Evolutionary conservation across 2,113 vertebrate species (phyloP).

Genomic region (Neogale vison): DNA sequence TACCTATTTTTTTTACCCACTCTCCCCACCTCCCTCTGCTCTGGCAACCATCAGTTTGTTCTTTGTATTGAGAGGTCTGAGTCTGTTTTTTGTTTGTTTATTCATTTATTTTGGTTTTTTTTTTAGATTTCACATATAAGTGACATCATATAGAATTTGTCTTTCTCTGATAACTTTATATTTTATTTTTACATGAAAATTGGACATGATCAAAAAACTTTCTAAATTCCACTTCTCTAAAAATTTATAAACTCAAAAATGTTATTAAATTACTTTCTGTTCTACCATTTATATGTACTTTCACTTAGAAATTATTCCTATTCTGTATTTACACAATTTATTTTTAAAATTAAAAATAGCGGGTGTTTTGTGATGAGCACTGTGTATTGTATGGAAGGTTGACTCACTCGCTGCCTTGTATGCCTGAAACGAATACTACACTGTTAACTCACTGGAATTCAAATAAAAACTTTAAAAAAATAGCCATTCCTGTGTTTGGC

Average conservation of each 20-base stretch:
- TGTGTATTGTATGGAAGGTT: not conserved
- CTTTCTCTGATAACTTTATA: not conserved
- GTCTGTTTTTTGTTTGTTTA: not conserved
- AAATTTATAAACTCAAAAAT: not conserved
- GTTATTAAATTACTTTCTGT: not conserved
- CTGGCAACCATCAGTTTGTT: not conserved
- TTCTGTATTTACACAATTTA: not conserved
- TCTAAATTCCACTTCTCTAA: slow-evolving; percentile 1
- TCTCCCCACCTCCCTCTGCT: too few species aligned
- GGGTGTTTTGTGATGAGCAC: not conserved
- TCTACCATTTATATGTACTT: not conserved
- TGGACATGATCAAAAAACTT: not conserved
- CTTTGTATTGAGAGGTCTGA: not conserved
- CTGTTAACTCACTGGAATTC: not conserved
- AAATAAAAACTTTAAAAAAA: not conserved
- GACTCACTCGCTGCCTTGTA: not conserved
- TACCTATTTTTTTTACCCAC: not conserved
- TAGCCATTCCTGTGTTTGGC: not conserved
- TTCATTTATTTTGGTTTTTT: not conserved
- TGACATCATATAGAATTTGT: not conserved
- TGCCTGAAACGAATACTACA: not conserved
- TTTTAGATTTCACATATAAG: not conserved
- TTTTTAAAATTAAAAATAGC: not conserved
- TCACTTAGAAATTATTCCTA: not conserved
- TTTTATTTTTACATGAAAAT: not conserved